Percentiles rank a stretch among this genome's conserved stretches.
Conservation (phyloP, 2,888 invertebrate genomes). For the Enchytraeus crypticus region DNA sequence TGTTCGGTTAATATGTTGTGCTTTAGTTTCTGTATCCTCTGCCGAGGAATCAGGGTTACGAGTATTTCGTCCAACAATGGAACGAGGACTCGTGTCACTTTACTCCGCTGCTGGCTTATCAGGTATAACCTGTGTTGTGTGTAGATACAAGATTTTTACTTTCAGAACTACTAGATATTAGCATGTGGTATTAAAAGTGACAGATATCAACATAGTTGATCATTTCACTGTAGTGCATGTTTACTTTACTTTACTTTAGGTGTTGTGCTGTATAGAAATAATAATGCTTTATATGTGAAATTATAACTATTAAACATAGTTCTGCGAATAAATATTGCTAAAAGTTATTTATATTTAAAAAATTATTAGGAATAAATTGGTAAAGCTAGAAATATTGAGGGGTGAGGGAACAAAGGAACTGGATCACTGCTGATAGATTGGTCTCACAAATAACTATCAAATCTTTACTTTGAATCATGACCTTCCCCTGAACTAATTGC, state of each 20-base stretch:
- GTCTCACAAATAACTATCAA: too few relatives aligned
- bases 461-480: too few relatives aligned
- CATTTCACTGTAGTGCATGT: too few relatives aligned
- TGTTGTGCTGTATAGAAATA: not conserved
- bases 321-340: not conserved
- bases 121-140: conserved; percentile 31
- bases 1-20: not conserved
- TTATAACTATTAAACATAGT: not conserved
- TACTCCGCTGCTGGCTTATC: conserved; percentile 40
- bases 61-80: conserved; percentile 42
- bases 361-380: too few relatives aligned
- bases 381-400: too few relatives aligned
- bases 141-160: not conserved
- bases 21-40: conserved; percentile 45
- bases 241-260: not conserved
- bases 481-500: too few relatives aligned
- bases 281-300: not conserved
- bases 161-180: not conserved
- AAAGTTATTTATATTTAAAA: too few relatives aligned
- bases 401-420: too few relatives aligned
- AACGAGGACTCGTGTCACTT: conserved; percentile 39
- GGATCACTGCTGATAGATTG: too few relatives aligned
- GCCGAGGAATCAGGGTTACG: conserved; percentile 41
- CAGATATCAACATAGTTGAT: too few relatives aligned
- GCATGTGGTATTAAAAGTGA: too few relatives aligned